Evolutionary conservation across 2,888 invertebrate species (phyloP), one percentile per base, ranked within the genome.

Genomic region (Microplitis deprimator): DNA sequence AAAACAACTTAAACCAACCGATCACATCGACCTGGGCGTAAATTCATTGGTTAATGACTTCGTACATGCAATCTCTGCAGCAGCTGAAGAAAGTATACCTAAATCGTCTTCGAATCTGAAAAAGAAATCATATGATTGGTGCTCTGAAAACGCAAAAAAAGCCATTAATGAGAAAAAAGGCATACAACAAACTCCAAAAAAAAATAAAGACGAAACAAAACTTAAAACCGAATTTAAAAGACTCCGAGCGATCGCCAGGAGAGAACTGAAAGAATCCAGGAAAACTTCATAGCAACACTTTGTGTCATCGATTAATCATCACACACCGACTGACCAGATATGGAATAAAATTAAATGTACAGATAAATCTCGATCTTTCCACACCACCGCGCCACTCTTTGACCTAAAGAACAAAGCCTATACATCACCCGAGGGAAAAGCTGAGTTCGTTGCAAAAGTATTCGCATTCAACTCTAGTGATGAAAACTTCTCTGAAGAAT

Each of bases 51-150:
- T 79, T 5, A n/a, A 59, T 65, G 50, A 79, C 16, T 64, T 77
- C 3, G 65, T n/a, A 0, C n/a, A 69, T 5, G 29, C 71, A 13
- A 81, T 83, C 1, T 29, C 64, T 0, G 50, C 29, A 20, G 70
- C 75, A 4, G 72, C 75, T 5, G 68, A 77, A 13, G 6, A 50
- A 8, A 68, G 75, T 1, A 79, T 81, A 10, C 79, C 80, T 1
- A 75, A 74, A 61, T 8, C 39, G 0, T 70, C 73, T 3, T 16
- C 8, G 3, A 70, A 68, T 0, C 29, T 10, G 20, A 50, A 20
- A 8, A 79, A 64, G 60, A 77, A 70, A 68, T 64, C 68, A 39
- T 65, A 79, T 0, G 77, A 77, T 16, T 82, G 82, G 81, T 82
- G 82, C 81, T 81, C 81, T 17, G 10, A 71, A 1, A 17, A 79